phyloP scores from a whole-genome alignment of 2,888 invertebrate species.

The Notodonta ziczac region DNA sequence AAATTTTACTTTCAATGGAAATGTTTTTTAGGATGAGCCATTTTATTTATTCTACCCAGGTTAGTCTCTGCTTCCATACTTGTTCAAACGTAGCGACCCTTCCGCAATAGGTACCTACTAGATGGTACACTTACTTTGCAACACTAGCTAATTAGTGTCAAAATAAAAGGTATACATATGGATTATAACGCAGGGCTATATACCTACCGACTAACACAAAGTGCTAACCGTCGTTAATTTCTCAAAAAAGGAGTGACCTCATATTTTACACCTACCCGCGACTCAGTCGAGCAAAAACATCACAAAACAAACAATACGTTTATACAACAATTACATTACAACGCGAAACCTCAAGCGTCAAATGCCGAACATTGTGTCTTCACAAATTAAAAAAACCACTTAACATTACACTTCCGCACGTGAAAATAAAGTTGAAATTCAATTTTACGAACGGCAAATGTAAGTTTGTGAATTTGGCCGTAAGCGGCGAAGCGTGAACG shows the following conservation, averaged over 20 bases:
- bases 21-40: constrained; percentile 9
- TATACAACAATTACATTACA: constrained; percentile 79
- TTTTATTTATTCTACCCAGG: no score
- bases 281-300: constrained; percentile 57
- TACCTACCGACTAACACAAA: constrained; percentile 3
- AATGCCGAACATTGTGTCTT: constrained; percentile 60
- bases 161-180: no score
- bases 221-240: constrained; percentile 21
- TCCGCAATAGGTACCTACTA: background rate
- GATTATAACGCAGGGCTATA: no score
- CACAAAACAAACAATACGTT: constrained; percentile 73
- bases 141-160: no score
- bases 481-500: constrained; percentile 77
- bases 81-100: background rate
- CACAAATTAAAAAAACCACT: background rate
- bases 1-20: constrained; percentile 68
- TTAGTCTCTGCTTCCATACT: no score
- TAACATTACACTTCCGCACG: constrained; percentile 7
- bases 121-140: background rate
- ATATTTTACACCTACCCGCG: constrained; percentile 55
- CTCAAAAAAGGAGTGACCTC: constrained; percentile 35
- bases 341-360: constrained; percentile 79
- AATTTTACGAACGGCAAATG: constrained; percentile 12
- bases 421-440: constrained; percentile 27
- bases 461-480: constrained; percentile 39